Base-by-base conservation (phyloP, 2,888 invertebrate genomes). In the Trilocha varians region DNA sequence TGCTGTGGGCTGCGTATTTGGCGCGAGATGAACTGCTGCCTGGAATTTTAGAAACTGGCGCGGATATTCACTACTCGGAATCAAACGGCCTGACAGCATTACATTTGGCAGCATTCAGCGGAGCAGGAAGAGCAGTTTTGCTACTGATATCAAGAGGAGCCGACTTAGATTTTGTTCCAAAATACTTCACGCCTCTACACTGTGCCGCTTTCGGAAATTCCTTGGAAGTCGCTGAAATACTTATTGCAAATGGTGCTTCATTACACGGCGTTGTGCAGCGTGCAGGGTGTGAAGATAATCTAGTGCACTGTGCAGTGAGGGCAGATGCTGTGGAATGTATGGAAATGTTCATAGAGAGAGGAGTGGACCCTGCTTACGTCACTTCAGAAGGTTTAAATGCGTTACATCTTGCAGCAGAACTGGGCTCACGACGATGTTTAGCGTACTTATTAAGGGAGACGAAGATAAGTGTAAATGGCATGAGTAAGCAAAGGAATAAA, bases 161-260 rank as follows among this genome's bases (percentile, higher is more conserved):
- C 43, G 91, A 91, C 57, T 87, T 93, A 0, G 91, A 92, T 69
- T 87, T 88, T 34, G 87, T 89, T 16, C 89, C 89, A 32, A 91
- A 91, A 70, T 89, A 90, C 50, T 93, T 93, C 59, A 91, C 93
- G 17, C 94, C 96, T 0, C 84, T 97, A 40, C 96, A 97, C 65
- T 95, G 94, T 64, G 94, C 96, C 2, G 95, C 96, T 0, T 95
- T 96, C 73, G 94, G 96, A 3, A 95, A 96, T 59, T 91, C 94
- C 17, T 87, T 91, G 5, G 91, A 93, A 61, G 93, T 93, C 0
- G 92, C 93, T 9, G 91, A 91, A 67, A 84, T 94, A 50, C 87
- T 97, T 16, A 87, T 96, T 35, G 89, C 90, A 34, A 88, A 89
- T 50, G 91, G 91, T 1, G 90, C 93, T 4, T 88, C 89, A 34